phyloP scores from a whole-genome alignment of 2,113 vertebrate species.

The Alces alces region DNA sequence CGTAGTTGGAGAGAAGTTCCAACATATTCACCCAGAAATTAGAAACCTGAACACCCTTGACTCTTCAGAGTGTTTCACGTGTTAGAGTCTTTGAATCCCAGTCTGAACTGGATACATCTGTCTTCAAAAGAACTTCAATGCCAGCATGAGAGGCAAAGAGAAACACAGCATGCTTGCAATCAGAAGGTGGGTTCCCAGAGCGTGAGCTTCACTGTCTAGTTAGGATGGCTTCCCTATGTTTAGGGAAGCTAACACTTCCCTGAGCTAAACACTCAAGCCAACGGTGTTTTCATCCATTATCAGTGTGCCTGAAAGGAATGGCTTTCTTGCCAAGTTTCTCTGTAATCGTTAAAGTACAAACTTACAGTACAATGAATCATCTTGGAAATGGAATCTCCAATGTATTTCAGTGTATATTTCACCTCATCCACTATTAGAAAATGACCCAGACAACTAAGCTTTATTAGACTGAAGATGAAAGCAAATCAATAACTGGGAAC shows the following conservation, averaged over 20 bases:
- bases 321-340: neutral
- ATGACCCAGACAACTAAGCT: neutral
- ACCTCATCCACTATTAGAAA: neutral
- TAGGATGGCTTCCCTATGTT: neutral
- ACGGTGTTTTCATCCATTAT: rapidly evolving
- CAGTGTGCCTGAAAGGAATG: neutral
- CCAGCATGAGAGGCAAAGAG: neutral
- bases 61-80: neutral
- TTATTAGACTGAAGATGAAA: neutral
- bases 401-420: neutral
- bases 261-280: neutral
- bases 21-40: slow-evolving; percentile 1
- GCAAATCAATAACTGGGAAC: neutral
- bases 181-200: neutral
- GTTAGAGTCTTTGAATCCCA: neutral
- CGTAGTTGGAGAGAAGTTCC: neutral
- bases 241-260: neutral
- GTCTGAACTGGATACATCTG: slow-evolving; percentile 33
- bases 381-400: neutral
- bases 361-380: neutral
- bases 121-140: slow-evolving; percentile 29
- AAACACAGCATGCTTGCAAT: neutral
- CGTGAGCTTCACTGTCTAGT: neutral
- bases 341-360: neutral
- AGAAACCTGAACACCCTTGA: slow-evolving; percentile 1